Percentiles rank a stretch among this genome's conserved stretches.
These are phyloP conservation scores for Lasioglossum malachurum DNA, from an alignment of 2,888 invertebrate species.

Conservation along the genomic window DNA sequence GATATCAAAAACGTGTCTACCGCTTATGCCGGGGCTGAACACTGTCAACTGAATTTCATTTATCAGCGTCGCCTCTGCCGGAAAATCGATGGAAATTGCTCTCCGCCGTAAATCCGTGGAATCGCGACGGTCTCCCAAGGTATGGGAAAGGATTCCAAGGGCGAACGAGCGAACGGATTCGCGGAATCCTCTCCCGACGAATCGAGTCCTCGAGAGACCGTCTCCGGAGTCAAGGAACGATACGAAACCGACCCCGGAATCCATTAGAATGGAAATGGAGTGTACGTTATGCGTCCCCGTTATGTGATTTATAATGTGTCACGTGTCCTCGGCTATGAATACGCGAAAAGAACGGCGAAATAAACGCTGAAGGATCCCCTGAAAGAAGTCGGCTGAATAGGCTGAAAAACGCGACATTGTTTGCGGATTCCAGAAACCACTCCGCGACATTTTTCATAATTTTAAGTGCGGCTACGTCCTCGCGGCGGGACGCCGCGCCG, in stretches of 20 bases:
- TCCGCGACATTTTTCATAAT: not conserved
- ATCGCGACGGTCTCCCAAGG: slow-evolving; percentile 13
- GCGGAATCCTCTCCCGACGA: not conserved
- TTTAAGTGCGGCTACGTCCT: not conserved
- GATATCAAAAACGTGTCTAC: slow-evolving; percentile 17
- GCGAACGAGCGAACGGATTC: slow-evolving; percentile 22
- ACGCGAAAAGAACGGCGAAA: not conserved
- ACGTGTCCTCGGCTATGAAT: slow-evolving; percentile 23
- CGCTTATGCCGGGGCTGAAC: slow-evolving; percentile 9
- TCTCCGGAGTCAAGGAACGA: not conserved
- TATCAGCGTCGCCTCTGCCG: slow-evolving; percentile 38
- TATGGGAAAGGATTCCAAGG: not conserved
- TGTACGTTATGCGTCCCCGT: slow-evolving; percentile 34
- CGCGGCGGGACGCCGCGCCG: not conserved
- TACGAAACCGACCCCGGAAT: slow-evolving; percentile 3
- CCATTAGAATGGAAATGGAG: slow-evolving; percentile 54
- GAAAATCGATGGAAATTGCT: slow-evolving; percentile 55
- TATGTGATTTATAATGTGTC: slow-evolving; percentile 40
- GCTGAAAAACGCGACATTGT: not conserved
- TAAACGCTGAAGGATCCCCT: not conserved
- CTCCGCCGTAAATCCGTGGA: slow-evolving; percentile 28
- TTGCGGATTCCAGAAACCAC: not conserved
- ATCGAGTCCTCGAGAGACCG: not conserved
- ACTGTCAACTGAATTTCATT: slow-evolving; percentile 55
- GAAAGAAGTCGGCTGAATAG: not conserved